A percentile compares a stretch with the other conserved stretches of the same genome.
Evolutionary conservation across 2,797 vertebrate genomes (phyloP).

Genomic region (Tolypeutes matacus): DNA sequence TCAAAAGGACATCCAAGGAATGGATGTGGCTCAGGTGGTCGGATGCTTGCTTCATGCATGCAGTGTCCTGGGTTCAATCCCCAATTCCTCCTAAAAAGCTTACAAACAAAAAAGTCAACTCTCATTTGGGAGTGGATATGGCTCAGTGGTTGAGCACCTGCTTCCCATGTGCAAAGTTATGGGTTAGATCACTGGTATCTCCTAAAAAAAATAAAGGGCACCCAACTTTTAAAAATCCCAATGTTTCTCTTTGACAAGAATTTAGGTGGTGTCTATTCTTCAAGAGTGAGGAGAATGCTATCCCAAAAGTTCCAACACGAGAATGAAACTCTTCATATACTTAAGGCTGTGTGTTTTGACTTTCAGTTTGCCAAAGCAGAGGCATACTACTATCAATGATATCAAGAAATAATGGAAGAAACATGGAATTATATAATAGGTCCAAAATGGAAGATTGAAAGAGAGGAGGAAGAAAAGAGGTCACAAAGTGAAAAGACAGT

Average conservation of each 20-base stretch:
- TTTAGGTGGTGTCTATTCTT: constrained; percentile 66
- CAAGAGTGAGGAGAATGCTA: constrained; percentile 52
- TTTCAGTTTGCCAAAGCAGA: constrained; percentile 62
- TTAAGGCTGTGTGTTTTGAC: constrained; percentile 49
- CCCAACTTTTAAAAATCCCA: constrained; percentile 6
- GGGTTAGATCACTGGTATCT: too few relatives aligned
- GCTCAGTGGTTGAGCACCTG: too few relatives aligned
- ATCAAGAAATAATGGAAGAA: not conserved
- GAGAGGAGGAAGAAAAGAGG: not conserved
- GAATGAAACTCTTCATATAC: not conserved
- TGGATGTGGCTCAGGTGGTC: too few relatives aligned
- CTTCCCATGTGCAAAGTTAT: too few relatives aligned
- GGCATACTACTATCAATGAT: not conserved
- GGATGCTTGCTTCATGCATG: too few relatives aligned
- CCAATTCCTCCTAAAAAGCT: too few relatives aligned
- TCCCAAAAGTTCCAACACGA: constrained; percentile 47
- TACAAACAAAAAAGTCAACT: too few relatives aligned
- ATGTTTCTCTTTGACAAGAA: constrained; percentile 38
- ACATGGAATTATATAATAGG: not conserved
- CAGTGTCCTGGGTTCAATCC: too few relatives aligned
- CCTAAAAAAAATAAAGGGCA: not conserved
- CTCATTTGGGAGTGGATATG: too few relatives aligned
- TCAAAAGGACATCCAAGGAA: too few relatives aligned
- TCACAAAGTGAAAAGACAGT: not conserved
- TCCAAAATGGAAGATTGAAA: not conserved